Evolutionary conservation across 2,113 vertebrate genomes (phyloP).

Genomic region (Rhynchopsitta pachyrhyncha): DNA sequence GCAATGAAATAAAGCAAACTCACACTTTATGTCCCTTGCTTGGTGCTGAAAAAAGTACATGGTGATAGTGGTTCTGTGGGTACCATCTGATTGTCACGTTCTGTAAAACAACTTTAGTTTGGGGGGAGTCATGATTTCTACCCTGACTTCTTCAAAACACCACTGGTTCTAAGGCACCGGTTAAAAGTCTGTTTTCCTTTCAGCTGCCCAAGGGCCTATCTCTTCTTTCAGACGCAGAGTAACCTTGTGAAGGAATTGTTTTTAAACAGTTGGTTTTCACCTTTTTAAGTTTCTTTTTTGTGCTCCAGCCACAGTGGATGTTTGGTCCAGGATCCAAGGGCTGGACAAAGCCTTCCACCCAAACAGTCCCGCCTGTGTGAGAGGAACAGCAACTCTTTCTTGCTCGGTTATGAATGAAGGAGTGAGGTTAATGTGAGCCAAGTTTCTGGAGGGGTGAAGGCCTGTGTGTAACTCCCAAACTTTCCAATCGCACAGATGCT

Average conservation of each 20-base stretch:
- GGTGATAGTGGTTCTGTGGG: background rate
- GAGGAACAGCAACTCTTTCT: background rate
- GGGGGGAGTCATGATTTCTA: rapidly evolving
- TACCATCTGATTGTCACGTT: background rate
- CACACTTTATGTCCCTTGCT: background rate
- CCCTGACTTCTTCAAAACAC: background rate
- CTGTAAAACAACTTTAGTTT: background rate
- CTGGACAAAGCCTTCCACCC: background rate
- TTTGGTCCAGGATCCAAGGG: background rate
- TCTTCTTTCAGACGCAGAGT: background rate
- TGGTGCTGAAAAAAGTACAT: background rate
- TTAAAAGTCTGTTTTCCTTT: background rate
- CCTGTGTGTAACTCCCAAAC: background rate
- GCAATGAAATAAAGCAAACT: background rate
- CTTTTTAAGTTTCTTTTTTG: background rate
- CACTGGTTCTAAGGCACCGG: background rate
- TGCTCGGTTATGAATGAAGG: background rate
- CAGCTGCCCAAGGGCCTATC: background rate
- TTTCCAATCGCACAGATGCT: background rate
- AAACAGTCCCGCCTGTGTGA: background rate
- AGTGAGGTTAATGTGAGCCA: background rate
- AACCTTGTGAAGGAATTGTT: background rate
- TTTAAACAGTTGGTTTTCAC: background rate
- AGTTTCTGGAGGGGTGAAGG: background rate
- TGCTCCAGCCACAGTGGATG: background rate